Conservation (phyloP, 2,797 vertebrate species). For the Pantherophis alleghaniensis region DNA sequence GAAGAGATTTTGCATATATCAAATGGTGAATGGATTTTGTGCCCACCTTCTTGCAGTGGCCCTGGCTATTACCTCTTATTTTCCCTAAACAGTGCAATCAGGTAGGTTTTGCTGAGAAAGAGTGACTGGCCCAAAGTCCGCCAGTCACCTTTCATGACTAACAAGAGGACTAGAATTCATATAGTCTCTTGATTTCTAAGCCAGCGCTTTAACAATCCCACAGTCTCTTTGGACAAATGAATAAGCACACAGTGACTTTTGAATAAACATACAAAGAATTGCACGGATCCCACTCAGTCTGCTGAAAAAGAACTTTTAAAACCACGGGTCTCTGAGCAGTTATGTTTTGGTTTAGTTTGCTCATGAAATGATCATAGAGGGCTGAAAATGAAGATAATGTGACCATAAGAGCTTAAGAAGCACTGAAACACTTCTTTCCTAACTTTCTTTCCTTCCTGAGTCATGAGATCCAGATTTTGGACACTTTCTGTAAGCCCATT, state of each 20-base stretch:
- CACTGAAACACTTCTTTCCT: neutral
- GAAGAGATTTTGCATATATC: neutral
- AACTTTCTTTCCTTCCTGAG: neutral
- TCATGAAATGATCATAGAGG: neutral
- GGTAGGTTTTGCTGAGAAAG: neutral
- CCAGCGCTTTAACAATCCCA: neutral
- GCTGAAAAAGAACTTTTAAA: neutral
- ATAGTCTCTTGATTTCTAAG: neutral
- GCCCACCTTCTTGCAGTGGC: neutral
- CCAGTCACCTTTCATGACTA: neutral
- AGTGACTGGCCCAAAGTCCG: neutral
- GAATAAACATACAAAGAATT: neutral
- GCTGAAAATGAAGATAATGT: neutral
- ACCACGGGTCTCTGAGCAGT: neutral
- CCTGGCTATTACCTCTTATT: neutral
- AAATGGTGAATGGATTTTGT: neutral
- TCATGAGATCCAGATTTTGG: neutral
- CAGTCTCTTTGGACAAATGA: neutral
- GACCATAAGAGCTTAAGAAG: neutral
- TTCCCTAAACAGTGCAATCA: neutral
- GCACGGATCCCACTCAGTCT: neutral
- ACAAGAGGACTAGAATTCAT: neutral
- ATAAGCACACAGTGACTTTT: neutral
- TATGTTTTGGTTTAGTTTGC: neutral
- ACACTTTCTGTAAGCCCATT: neutral